Percentiles rank a stretch among this genome's conserved stretches.
These are phyloP conservation scores for Atethmia centrago DNA, from an alignment of 2,888 invertebrate genomes.

Conservation along the genomic window DNA sequence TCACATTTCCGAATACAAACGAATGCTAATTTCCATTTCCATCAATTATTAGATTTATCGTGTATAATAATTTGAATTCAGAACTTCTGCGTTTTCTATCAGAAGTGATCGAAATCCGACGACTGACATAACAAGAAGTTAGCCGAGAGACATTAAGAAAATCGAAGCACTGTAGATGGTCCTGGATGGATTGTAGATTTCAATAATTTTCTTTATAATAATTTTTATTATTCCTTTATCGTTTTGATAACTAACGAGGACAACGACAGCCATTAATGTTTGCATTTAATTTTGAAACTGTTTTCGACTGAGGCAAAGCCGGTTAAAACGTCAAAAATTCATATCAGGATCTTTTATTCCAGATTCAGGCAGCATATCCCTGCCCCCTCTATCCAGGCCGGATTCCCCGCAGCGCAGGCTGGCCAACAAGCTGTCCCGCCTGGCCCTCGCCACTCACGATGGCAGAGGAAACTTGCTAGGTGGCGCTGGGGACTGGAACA, in stretches of 20 bases:
- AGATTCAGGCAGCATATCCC: slow-evolving; percentile 88
- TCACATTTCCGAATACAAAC: too few species aligned
- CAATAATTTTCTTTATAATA: too few species aligned
- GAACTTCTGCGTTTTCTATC: too few species aligned
- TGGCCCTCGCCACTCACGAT: slow-evolving; percentile 97
- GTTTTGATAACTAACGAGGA: background rate
- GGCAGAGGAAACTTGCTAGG: slow-evolving; percentile 96
- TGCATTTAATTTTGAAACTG: background rate
- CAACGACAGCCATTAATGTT: background rate
- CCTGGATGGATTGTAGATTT: too few species aligned
- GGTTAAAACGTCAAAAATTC: background rate
- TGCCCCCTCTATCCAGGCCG: slow-evolving; percentile 85
- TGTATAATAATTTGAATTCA: too few species aligned
- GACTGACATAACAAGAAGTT: too few species aligned
- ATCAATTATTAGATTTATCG: too few species aligned
- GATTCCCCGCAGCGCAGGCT: slow-evolving; percentile 92
- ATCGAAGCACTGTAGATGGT: too few species aligned
- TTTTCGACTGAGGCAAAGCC: background rate
- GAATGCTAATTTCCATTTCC: too few species aligned
- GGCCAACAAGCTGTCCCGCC: slow-evolving; percentile 95
- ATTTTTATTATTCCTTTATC: too few species aligned
- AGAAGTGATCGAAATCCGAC: too few species aligned
- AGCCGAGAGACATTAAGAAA: too few species aligned
- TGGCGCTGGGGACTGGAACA: slow-evolving; percentile 94
- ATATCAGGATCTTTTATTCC: slow-evolving; percentile 29